These are phyloP conservation scores for Nebria salina DNA, from an alignment of 2,888 invertebrate species.

Conservation along the genomic window DNA sequence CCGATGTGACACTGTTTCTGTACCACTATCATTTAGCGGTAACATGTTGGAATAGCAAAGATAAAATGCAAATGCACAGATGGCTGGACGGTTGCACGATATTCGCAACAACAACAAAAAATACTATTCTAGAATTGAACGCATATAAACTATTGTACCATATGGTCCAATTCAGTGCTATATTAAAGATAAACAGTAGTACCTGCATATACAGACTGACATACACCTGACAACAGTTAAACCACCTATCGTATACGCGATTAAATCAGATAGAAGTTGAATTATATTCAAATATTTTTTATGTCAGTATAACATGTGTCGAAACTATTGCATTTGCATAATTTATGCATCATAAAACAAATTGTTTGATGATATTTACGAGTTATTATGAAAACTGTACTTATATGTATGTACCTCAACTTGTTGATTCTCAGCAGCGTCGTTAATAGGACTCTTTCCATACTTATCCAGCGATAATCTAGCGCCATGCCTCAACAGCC, in stretches of 20 bases:
- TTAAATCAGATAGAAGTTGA: neutral
- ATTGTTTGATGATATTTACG: neutral
- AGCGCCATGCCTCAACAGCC: conserved; percentile 86
- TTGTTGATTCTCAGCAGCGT: conserved; percentile 91
- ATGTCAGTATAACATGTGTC: neutral
- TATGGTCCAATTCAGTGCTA: neutral
- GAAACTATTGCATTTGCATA: neutral
- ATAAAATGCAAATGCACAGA: neutral
- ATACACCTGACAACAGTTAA: conserved; percentile 14
- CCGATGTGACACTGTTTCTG: neutral
- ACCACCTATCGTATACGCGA: neutral
- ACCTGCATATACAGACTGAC: neutral
- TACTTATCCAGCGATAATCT: conserved; percentile 83
- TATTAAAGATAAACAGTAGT: neutral
- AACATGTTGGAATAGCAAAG: neutral
- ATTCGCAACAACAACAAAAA: neutral
- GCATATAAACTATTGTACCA: conserved; percentile 4
- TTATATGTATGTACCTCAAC: conserved; percentile 73
- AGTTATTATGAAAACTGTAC: neutral
- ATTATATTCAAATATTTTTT: neutral
- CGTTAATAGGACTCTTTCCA: conserved; percentile 90
- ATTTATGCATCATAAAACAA: neutral
- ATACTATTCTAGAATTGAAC: neutral
- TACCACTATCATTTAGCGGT: neutral
- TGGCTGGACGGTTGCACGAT: neutral